phyloP scores from a whole-genome alignment of 2,113 vertebrate genomes.

The Oryzias javanicus region DNA sequence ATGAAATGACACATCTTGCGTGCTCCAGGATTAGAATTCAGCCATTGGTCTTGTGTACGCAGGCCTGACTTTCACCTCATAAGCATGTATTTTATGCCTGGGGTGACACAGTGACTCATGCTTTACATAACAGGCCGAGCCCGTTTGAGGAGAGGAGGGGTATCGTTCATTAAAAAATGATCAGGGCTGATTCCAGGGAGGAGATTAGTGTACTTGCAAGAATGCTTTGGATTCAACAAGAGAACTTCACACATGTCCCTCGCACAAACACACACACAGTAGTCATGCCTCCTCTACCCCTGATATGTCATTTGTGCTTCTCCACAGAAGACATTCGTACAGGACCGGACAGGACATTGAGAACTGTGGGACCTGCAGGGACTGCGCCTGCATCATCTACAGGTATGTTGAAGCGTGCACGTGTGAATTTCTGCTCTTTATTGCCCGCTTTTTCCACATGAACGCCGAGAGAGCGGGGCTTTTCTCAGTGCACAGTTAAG shows the following conservation, averaged over 20 bases:
- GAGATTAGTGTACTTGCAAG: constrained; percentile 28
- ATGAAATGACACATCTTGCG: constrained; percentile 34
- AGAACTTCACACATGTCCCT: constrained; percentile 39
- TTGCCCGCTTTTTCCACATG: constrained; percentile 17
- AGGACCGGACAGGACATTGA: constrained; percentile 86
- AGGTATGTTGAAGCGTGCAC: constrained; percentile 67
- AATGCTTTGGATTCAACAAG: constrained; percentile 12
- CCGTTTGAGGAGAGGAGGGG: constrained; percentile 26
- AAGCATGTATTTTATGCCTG: constrained; percentile 66
- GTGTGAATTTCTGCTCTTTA: constrained; percentile 31
- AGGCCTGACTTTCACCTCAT: constrained; percentile 64
- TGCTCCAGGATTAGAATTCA: constrained; percentile 29
- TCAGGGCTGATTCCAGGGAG: constrained; percentile 51
- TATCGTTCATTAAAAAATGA: constrained; percentile 67
- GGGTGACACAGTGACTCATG: constrained; percentile 63
- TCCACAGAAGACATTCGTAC: constrained; percentile 83
- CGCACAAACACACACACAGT: constrained; percentile 21
- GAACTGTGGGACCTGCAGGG: constrained; percentile 88
- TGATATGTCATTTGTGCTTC: constrained; percentile 70
- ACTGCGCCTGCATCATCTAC: constrained; percentile 90
- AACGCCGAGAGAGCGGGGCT: constrained; percentile 32
- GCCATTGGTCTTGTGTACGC: constrained; percentile 38
- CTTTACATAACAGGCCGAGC: constrained; percentile 60
- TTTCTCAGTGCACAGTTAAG: constrained; percentile 38
- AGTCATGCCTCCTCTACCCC: constrained; percentile 45